These are phyloP conservation scores for Drosophila parvula DNA, from an alignment of 1,140 invertebrate species.

Conservation along the genomic window DNA sequence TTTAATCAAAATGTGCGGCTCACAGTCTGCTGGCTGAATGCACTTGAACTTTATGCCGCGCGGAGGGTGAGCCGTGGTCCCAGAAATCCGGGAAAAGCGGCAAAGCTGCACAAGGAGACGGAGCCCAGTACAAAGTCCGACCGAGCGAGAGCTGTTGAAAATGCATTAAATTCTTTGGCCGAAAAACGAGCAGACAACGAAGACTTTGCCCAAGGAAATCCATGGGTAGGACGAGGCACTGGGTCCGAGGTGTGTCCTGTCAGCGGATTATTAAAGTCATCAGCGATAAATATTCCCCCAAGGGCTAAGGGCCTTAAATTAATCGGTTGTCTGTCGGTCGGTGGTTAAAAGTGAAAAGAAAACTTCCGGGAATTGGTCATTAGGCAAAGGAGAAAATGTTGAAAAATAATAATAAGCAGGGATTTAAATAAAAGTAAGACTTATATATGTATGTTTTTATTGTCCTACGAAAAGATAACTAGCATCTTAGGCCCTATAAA, in stretches of 20 bases:
- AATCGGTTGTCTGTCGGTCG: constrained; percentile 1
- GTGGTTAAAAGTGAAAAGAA: constrained; percentile 2
- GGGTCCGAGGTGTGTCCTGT: constrained; percentile 1
- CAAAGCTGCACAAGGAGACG: neutral
- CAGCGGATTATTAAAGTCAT: constrained; percentile 43
- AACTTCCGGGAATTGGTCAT: constrained; percentile 10
- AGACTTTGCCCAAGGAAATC: neutral
- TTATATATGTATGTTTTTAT: no score
- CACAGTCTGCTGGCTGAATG: constrained; percentile 63
- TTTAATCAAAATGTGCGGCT: constrained; percentile 75
- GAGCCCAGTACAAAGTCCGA: constrained; percentile 29
- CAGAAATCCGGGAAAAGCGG: neutral
- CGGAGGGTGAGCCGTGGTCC: neutral
- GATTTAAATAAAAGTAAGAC: no score
- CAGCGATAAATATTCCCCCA: constrained; percentile 33
- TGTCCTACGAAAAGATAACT: no score
- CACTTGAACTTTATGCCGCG: constrained; percentile 53
- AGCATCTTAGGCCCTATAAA: no score
- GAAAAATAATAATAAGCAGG: neutral
- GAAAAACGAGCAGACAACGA: constrained; percentile 43
- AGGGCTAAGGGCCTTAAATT: constrained; percentile 11
- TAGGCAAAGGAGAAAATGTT: neutral
- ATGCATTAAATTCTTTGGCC: constrained; percentile 51
- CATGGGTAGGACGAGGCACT: no score
- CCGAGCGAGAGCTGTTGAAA: constrained; percentile 54